Conservation (phyloP, 2,113 vertebrate genomes). For the Pygoscelis antarcticus region DNA sequence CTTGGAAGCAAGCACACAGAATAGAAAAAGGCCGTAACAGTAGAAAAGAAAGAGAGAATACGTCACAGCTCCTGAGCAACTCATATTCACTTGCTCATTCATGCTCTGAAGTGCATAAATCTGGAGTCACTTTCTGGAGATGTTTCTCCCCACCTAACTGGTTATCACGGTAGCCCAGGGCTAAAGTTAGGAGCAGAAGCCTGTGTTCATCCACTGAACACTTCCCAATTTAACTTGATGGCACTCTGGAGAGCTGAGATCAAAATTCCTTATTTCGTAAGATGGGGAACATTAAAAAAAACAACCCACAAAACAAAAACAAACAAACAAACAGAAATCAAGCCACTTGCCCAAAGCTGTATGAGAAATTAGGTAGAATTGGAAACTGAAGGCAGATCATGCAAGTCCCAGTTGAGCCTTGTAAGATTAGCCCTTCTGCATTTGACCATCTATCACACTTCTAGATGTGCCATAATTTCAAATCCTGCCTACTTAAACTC, state of each 20-base stretch:
- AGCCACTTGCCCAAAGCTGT: neutral
- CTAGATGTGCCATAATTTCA: neutral
- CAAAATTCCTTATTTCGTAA: neutral
- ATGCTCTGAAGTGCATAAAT: neutral
- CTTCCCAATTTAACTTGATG: neutral
- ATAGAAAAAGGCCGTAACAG: neutral
- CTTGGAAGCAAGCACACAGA: neutral
- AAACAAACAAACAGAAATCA: neutral
- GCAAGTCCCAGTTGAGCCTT: neutral
- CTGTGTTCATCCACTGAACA: neutral
- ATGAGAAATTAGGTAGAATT: neutral
- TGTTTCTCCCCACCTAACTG: neutral
- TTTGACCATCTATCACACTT: neutral
- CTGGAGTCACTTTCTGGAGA: neutral
- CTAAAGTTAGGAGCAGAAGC: neutral
- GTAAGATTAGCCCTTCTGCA: neutral
- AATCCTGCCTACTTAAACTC: neutral
- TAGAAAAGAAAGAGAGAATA: neutral
- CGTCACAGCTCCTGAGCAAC: neutral
- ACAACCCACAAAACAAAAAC: too few relatives aligned
- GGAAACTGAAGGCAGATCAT: neutral
- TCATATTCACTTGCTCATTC: neutral
- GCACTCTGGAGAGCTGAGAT: neutral
- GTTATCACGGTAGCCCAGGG: fast-evolving
- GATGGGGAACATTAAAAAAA: neutral